Evolutionary conservation across 2,888 invertebrate genomes (phyloP), one percentile per base, ranked within the genome.

Genomic region (Sarcophaga variegata): DNA sequence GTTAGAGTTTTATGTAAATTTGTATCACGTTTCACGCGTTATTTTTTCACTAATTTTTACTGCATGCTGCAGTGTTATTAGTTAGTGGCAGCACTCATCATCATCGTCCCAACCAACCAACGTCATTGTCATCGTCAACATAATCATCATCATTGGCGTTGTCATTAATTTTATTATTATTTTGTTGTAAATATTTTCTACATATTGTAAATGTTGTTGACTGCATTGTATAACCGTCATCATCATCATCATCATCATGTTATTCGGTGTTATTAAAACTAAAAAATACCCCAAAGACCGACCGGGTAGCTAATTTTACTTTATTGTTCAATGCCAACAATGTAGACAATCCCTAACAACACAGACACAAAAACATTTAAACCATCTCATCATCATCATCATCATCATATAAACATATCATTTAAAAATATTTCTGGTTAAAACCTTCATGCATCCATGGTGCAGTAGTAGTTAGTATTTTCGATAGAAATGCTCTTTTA

Each of bases 21-120:
- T 81, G 59, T 84, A 87, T 84, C 84, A 84, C 83, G 83, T 87
- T 87, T 84, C 83, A 79, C 78, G 74, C 87, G 70, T 78, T 75
- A 76, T 62, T 66, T 67, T 67, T 63, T 25, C 59, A 74, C 60
- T 81, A 83, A 86, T 83, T 84, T 54, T 81, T 71, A 69, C 49
- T 78, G 37, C 54, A 75, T 83, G 63, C 54, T 54, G 70, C 37
- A 37, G 37, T 37, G 8, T 37, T 37, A 37, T 37, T 37, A 10
- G 37, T 37, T 37, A 37, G 37, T 37, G 37, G 37, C 37, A 37
- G 37, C 37, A 37, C 1, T 37, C 8, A 37, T 37, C 37, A 37
- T 37, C 10, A 10, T 37, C 10, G 8, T 37, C 1, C 37, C 37
- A 37, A 6, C 37, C 27, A 27, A 6, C 22, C 49, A 75, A 60